Base-by-base conservation (phyloP, 2,113 vertebrate genomes). In the Eira barbara region DNA sequence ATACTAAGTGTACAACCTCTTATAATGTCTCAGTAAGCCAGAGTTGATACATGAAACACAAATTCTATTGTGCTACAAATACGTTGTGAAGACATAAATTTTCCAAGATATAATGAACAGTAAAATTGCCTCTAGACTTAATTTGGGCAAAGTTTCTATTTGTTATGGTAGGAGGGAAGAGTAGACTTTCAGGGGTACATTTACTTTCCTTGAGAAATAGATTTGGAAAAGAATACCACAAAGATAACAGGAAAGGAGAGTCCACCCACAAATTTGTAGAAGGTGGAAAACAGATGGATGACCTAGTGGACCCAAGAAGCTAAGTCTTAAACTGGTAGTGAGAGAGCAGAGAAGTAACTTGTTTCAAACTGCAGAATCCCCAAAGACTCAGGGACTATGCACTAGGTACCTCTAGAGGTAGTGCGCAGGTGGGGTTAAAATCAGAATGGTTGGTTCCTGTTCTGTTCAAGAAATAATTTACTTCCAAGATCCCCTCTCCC, bases 101-200 rank as follows among this genome's bases (percentile, higher is more conserved):
- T 95, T 89, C 83, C n/a, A 94, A 91, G 52, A 76, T 23, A 92
- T 7, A 45, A 89, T 42, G 42, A 90, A 42, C 27, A 94, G 36
- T 94, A 71, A 83, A 71, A 92, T 91, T 94, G 55, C 74, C n/a
- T 78, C 69, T 63, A 79, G 45, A 86, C 61, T 94, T 95, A 94
- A 87, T 83, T 92, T 92, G 52, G 52, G 92, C 94, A 94, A 73
- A 73, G 71, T 94, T 91, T 94, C 59, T 87, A 91, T 95, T 94
- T 95, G 69, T 86, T 84, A 96, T 39, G 93, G 47, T 83, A 25
- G 63, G 79, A 84, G 21, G 18, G 18, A 74, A 85, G 39, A 89
- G 14, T 52, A 97, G 63, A 89, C 45, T 45, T 89, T 92, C 39
- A 87, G 86, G 82, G 80, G 59, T 92, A 73, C 88, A 49, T 79